Conservation (phyloP, 2,113 vertebrate species). For the Cyanoderma ruficeps region DNA sequence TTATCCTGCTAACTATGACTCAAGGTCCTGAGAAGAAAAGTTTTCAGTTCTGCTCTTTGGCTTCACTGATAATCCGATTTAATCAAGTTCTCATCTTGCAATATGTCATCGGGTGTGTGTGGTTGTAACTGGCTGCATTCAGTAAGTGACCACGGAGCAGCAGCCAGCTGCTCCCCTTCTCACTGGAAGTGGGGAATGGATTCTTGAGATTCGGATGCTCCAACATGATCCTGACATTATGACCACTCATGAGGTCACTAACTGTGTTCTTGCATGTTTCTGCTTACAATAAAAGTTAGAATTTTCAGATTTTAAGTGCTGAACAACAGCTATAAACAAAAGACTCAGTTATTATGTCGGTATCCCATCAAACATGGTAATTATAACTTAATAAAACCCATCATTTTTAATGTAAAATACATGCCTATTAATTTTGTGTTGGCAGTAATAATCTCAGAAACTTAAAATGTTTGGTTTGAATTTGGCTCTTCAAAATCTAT, state of each 20-base stretch:
- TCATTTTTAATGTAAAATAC: neutral
- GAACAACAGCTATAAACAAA: neutral
- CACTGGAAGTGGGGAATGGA: neutral
- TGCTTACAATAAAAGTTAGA: neutral
- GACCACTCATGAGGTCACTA: neutral
- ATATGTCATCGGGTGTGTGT: neutral
- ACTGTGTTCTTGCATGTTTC: neutral
- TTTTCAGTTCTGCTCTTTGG: neutral
- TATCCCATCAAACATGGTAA: neutral
- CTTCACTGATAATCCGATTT: neutral
- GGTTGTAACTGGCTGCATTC: neutral
- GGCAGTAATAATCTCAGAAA: neutral
- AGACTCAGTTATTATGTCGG: neutral
- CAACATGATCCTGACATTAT: neutral
- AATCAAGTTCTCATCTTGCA: neutral
- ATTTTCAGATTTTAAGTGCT: neutral
- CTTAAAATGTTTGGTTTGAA: neutral
- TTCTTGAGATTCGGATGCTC: fast-evolving
- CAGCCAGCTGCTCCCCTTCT: neutral
- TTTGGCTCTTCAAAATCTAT: neutral
- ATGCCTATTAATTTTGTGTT: neutral
- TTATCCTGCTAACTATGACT: neutral
- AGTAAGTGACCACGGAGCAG: neutral
- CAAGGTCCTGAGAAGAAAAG: neutral
- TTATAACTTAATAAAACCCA: neutral